A percentile compares a stretch with the other conserved stretches of the same genome.
phyloP scores from a whole-genome alignment of 92 coral and sea anemone genomes.

The Montipora capitata region DNA sequence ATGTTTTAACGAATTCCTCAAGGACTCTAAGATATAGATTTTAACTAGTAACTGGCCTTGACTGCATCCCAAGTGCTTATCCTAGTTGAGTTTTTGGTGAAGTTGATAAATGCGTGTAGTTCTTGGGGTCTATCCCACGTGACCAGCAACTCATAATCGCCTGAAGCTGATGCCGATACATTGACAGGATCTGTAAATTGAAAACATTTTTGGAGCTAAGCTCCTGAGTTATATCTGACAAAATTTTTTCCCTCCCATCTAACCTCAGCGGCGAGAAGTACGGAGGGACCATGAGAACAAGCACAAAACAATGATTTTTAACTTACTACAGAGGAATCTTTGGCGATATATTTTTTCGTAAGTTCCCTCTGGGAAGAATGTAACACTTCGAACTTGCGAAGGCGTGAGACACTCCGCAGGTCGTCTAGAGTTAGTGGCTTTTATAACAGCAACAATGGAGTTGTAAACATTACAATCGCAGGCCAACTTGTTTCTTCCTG shows the following conservation, averaged over 20 bases:
- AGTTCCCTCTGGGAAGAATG: conserved; percentile 80
- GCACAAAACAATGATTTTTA: background rate
- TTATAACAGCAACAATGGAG: conserved; percentile 79
- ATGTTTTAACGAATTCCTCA: too few relatives aligned
- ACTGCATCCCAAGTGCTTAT: conserved; percentile 78
- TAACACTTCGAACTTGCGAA: conserved; percentile 85
- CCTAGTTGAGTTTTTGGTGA: conserved; percentile 81
- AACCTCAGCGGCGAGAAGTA: background rate
- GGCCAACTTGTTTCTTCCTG: conserved; percentile 79
- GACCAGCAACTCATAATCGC: conserved; percentile 85
- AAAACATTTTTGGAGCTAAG: background rate
- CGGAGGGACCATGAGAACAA: background rate
- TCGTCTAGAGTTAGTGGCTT: conserved; percentile 48
- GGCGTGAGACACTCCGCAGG: conserved; percentile 86
- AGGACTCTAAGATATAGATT: too few relatives aligned
- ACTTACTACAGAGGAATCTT: conserved; percentile 93
- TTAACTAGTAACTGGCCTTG: conserved; percentile 25
- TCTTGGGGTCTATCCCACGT: conserved; percentile 89
- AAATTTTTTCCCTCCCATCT: too few relatives aligned
- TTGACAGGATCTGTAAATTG: conserved; percentile 89
- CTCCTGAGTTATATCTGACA: too few relatives aligned
- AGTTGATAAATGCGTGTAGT: conserved; percentile 80
- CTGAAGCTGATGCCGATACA: conserved; percentile 83
- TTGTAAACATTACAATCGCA: conserved; percentile 97
- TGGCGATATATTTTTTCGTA: conserved; percentile 81